Evolutionary conservation across 2,888 invertebrate genomes (phyloP), one percentile per base, ranked within the genome.

Genomic region (Piscicola geometra): DNA sequence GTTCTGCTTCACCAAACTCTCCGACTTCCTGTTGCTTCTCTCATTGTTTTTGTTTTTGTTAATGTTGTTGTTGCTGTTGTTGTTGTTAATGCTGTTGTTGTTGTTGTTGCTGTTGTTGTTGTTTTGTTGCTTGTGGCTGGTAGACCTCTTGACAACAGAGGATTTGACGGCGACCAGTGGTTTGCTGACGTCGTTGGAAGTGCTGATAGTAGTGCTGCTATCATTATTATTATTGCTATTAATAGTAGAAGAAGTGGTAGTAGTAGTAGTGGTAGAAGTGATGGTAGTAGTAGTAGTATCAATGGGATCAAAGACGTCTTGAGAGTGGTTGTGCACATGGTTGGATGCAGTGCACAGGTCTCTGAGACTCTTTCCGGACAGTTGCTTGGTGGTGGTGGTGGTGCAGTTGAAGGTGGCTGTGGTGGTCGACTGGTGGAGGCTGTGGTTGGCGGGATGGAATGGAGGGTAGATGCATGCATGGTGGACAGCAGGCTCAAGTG

Each of bases 1-100:
- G 25, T 32, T 47, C 30, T 71, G 71, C n/a, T 71, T 71, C 25
- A 28, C 28, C n/a, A n/a, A n/a, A n/a, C n/a, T n/a, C n/a, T n/a
- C n/a, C n/a, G n/a, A n/a, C n/a, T n/a, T n/a, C n/a, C n/a, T n/a
- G n/a, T n/a, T n/a, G n/a, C n/a, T n/a, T n/a, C n/a, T n/a, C n/a
- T n/a, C n/a, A n/a, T n/a, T 73, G 12, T 67, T 67, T 33, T 67
- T 67, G 33, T 30, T 28, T 67, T 32, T 67, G 33, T 32, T 67
- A 15, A 5, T 41, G 64, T 28, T 9, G 30, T 30, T 28, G 64
- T 64, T 64, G 64, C n/a, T n/a, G 5, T 64, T 64, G 64, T 64
- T 64, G 64, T 5, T 28, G 30, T 28, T 64, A n/a, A 5, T 64
- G n/a, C 30, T 30, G 64, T 21, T n/a, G 30, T 5, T 9, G 5